Evolutionary conservation across 1,140 invertebrate genomes (phyloP), one percentile per base, ranked within the genome.

Genomic region (Neodiprion pinetum): DNA sequence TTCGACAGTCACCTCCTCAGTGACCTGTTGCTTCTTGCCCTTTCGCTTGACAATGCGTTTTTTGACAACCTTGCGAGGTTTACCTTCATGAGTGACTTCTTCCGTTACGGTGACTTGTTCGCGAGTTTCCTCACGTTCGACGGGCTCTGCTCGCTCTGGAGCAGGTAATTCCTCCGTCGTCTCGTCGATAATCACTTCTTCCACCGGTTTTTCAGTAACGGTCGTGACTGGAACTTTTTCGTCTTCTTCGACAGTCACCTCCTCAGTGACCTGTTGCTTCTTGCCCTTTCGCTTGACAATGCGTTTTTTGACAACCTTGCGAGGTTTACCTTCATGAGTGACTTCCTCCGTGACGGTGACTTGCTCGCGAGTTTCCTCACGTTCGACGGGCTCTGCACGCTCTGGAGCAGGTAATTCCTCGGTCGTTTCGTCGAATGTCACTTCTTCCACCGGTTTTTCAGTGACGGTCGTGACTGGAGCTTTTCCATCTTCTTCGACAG

Each of bases 11-110:
- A 84, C 80, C 40, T 87, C 82, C 78, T 88, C 87, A 0, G 85
- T 88, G 4, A 87, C 82, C 75, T 87, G 84, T 81, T 86, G 83
- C 73, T 88, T 86, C 0, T 81, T 69, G 3, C 85, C 86, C 11
- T 84, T 80, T 71, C 88, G 87, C 73, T 86, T 87, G 21, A 86
- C 87, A 7, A 87, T 83, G 70, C 80, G 81, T 2, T 87, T 88
- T 71, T 81, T 80, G 10, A 80, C 81, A 23, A 72, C 53, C 7
- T 74, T 70, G 80, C 84, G 23, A 83, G 71, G 74, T 83, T 86
- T 1, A 84, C 74, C 28, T 47, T 73, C 80, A 71, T 81, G 82
- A 72, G 84, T 83, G 73, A 83, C 85, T 73, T 79, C 78, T 72
- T 76, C 68, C 9, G 76, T 76, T 9, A 76, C 77, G 12, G 76